Base-by-base conservation (phyloP, 1,140 invertebrate species). In the Heliothis subflexa region DNA sequence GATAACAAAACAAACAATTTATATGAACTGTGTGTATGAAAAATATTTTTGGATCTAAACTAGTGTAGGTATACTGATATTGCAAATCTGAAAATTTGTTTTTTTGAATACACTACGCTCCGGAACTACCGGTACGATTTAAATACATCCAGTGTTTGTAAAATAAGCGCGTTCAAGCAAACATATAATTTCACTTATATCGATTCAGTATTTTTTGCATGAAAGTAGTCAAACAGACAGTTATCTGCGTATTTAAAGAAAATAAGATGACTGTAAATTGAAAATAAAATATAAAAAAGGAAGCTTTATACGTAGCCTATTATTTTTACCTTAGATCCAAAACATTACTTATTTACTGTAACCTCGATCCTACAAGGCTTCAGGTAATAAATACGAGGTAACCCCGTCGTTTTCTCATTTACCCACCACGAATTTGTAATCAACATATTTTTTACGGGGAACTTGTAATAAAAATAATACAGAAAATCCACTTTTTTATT, bases 391-490 rank as follows among this genome's bases (percentile, higher is more conserved):
- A 33, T 68, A 68, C 50, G 45, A 50, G 33, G 64, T 12, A 47
- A 4, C 64, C 55, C 55, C 71, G 71, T 73, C 55, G 71, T 64
- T 59, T 78, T 73, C 75, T 70, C 75, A 78, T 78, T 78, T 78
- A 78, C 64, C 75, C 54, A 70, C 75, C 59, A 54, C 21, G 75
- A 70, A 70, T 78, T 66, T 57, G 62, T 78, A 78, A 78, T 78
- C 64, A 70, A 78, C 47, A 70, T 52, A 18, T 25, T 59, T 40
- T 70, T 21, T 49, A 47, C 7, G 16, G 47, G 40, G 13, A 9
- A 40, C 33, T 1, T 40, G 7, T 45, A 40, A 28, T 21, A 55
- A 47, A 59, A 0, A 13, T 47, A 59, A 14, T 45, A 73, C 54
- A 59, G 54, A 59, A 59, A 0, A 28, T 16, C 5, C 14, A 64